These are phyloP conservation scores for Thaleichthys pacificus DNA, from an alignment of 2,797 vertebrate genomes.

Conservation along the genomic window DNA sequence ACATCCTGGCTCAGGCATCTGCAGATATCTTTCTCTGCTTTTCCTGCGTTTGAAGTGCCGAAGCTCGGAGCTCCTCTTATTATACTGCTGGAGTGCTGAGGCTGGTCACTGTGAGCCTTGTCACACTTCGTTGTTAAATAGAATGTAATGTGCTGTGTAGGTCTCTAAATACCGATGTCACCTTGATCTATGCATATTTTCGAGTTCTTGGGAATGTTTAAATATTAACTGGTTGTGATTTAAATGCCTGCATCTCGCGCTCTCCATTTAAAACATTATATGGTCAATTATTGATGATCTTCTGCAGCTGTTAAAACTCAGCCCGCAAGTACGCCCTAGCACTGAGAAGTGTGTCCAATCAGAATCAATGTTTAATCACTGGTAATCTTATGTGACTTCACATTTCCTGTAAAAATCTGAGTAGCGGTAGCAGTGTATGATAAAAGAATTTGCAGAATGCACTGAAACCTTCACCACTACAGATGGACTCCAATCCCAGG, in stretches of 20 bases:
- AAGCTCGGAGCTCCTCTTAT: background rate
- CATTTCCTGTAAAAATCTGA: background rate
- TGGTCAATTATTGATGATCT: constrained; percentile 2
- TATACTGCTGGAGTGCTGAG: background rate
- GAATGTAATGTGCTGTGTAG: background rate
- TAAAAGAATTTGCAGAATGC: too few species aligned
- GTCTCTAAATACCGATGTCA: background rate
- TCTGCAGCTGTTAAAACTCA: background rate
- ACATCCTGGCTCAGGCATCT: background rate
- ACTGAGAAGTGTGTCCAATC: constrained; percentile 1
- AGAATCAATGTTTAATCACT: constrained; percentile 5
- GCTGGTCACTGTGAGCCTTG: background rate
- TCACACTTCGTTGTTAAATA: background rate
- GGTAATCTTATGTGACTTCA: background rate
- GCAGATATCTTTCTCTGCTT: background rate
- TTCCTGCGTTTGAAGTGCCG: background rate
- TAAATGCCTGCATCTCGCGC: background rate
- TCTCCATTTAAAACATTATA: constrained; percentile 8
- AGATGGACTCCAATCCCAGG: too few species aligned
- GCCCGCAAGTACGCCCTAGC: background rate
- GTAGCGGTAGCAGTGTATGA: background rate
- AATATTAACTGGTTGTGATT: background rate
- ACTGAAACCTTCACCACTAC: too few species aligned
- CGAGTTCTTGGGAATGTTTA: background rate
- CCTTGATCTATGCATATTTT: background rate